phyloP scores from a whole-genome alignment of 2,888 invertebrate species.

The Nipponacmea schrenckii region DNA sequence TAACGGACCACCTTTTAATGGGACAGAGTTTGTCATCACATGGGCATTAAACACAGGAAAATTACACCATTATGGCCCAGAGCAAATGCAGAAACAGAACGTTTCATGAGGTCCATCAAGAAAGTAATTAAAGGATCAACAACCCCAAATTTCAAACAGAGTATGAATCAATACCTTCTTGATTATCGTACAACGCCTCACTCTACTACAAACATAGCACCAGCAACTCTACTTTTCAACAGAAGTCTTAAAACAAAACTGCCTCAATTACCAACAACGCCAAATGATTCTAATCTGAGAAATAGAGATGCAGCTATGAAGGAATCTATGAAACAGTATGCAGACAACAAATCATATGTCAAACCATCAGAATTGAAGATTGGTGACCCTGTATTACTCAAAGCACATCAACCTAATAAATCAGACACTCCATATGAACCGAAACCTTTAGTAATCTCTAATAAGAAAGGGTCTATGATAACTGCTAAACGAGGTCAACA shows the following conservation, averaged over 20 bases:
- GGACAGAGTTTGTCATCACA: not conserved
- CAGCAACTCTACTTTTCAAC: not conserved
- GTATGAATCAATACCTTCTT: not conserved
- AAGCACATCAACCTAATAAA: not conserved
- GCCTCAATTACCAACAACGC: not conserved
- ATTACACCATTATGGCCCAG: constrained; percentile 12
- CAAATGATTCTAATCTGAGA: constrained; percentile 1
- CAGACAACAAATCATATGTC: constrained; percentile 14
- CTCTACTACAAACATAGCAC: not conserved
- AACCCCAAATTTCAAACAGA: constrained; percentile 14
- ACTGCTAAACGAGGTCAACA: no score
- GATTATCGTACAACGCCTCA: constrained; percentile 15
- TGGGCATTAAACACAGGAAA: not conserved
- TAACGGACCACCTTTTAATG: constrained; percentile 19
- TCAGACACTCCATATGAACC: constrained; percentile 4
- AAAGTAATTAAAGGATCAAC: constrained; percentile 8
- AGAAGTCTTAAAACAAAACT: not conserved
- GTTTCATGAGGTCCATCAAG: constrained; percentile 11
- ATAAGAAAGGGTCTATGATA: no score
- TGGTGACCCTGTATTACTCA: constrained; percentile 6
- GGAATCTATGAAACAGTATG: constrained; percentile 6
- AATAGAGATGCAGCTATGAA: not conserved
- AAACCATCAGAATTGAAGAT: constrained; percentile 3
- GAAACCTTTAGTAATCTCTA: not conserved
- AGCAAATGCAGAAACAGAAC: no score